Base-by-base conservation (phyloP, 2,888 invertebrate genomes). In the Xestia xanthographa region DNA sequence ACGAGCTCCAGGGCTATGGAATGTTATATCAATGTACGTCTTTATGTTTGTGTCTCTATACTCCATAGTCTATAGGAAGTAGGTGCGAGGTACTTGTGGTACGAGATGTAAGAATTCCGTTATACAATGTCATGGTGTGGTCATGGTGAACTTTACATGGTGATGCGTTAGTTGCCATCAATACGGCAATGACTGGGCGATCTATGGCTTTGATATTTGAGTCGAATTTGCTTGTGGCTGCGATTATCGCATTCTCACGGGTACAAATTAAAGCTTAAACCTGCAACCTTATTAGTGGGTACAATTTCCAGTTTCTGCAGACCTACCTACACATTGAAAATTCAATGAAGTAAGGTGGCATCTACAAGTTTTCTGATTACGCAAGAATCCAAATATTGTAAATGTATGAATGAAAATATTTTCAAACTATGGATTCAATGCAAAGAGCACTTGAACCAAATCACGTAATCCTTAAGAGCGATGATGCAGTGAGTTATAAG, bases 11-110 rank as follows among this genome's bases (percentile, higher is more conserved):
- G 82, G 45, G 50, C 60, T 45, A 53, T 48, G 69, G 72, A 85
- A 85, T 77, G 85, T 66, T 65, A 67, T n/a, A 48, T 70, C 80
- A 80, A 80, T 72, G 75, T 80, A 20, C 58, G 60, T 26, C 58
- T 69, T n/a, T 72, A 56, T 71, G 68, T 63, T 45, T 80, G 69
- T 81, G n/a, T n/a, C n/a, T n/a, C 75, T 70, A 48, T n/a, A 53
- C 62, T 66, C 56, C 56, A 48, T n/a, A 43, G 17, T 17, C 22
- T 43, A 50, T 75, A 69, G 62, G 56, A 72, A 76, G 48, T 66
- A 45, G 9, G 29, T 70, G 53, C 48, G 56, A 60, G 29, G 41
- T 62, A n/a, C 29, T 53, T 50, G 20, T 62, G 41, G 71, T 63
- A n/a, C 41, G 48, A 71, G 71, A 26, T 38, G 43, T 43, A 58